These are phyloP conservation scores for Tillus elongatus DNA, from an alignment of 2,888 invertebrate species.

Conservation along the genomic window DNA sequence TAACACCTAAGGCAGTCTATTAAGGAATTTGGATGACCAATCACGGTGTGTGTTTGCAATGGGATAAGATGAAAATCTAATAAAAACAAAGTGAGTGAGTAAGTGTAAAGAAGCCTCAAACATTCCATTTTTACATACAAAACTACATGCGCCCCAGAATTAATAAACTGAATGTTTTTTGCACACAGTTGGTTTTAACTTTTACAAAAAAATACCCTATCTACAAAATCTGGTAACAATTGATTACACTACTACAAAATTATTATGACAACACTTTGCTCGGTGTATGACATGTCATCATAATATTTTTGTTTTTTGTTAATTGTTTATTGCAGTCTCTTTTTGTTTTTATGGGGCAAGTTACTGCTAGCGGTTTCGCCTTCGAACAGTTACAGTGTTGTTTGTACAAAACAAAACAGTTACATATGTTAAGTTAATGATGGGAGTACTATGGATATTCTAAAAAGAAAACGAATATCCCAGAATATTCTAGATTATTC, in stretches of 20 bases:
- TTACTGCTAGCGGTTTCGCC: slow-evolving; percentile 8
- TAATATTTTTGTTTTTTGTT: slow-evolving; percentile 43
- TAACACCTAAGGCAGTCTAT: slow-evolving; percentile 30
- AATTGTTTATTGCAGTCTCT: slow-evolving; percentile 46
- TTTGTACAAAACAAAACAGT: no score
- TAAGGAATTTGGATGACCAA: slow-evolving; percentile 44
- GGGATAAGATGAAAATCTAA: slow-evolving; percentile 16
- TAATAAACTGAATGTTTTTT: slow-evolving; percentile 17
- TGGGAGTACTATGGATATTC: no score
- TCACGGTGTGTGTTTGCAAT: slow-evolving; percentile 30
- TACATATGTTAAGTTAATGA: no score
- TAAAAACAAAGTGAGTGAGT: slow-evolving; percentile 11
- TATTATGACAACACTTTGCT: slow-evolving; percentile 36
- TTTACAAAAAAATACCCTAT: slow-evolving; percentile 42
- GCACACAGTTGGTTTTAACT: slow-evolving; percentile 18
- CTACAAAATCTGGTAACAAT: slow-evolving; percentile 40
- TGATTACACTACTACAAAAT: slow-evolving; percentile 38
- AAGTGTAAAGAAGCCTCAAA: slow-evolving; percentile 30
- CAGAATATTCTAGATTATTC: no score
- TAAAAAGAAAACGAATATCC: no score
- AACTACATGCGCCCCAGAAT: slow-evolving; percentile 29
- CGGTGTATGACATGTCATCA: slow-evolving; percentile 29
- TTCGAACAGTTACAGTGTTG: no score
- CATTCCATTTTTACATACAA: slow-evolving; percentile 27
- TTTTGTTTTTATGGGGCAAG: slow-evolving; percentile 30